Evolutionary conservation across 2,797 vertebrate genomes (phyloP), one percentile per base, ranked within the genome.

Genomic region (Xyrichtys novacula): DNA sequence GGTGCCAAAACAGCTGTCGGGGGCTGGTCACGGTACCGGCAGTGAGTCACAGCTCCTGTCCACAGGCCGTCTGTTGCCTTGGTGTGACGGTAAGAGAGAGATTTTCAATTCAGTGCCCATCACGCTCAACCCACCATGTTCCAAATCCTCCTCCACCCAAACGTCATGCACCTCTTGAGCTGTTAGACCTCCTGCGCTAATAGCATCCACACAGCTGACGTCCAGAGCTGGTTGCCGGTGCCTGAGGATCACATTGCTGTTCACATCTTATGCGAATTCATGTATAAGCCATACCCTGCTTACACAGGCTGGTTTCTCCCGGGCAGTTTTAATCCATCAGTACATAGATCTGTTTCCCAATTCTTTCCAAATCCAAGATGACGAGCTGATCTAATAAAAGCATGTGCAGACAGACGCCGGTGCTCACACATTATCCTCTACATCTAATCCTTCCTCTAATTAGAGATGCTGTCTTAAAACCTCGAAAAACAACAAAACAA

Each of bases 381-480:
- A 86, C 66, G 76, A 83, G 70, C 72, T 39, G 74, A 76, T 84
- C 89, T 87, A 90, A 90, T 85, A 88, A 89, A 87, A 85, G 81
- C 67, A 60, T 4, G 57, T 43, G 71, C 73, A 83, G 83, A 81
- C 85, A 86, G 84, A 87, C 80, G 86, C 73, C 76, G 78, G 46
- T 36, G 81, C 71, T 85, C 76, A 72, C 76, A 82, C 84, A 74
- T 87, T 80, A 78, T 85, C 86, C 83, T 68, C 70, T 12, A 17
- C 56, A 76, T 86, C 78, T 91, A 85, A 89, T 89, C 87, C 79
- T 58, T 14, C 16, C 61, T 80, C 69, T 89, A 85, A 90, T 91
- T 87, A 87, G 68, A 84, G 70, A 82, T 49, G 59, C 77, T 54
- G 64, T 47, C 43, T 71, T 80, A 70, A 67, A 71, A 29, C 25